Base-by-base conservation (phyloP, 2,113 vertebrate species). In the Ranitomeya variabilis region DNA sequence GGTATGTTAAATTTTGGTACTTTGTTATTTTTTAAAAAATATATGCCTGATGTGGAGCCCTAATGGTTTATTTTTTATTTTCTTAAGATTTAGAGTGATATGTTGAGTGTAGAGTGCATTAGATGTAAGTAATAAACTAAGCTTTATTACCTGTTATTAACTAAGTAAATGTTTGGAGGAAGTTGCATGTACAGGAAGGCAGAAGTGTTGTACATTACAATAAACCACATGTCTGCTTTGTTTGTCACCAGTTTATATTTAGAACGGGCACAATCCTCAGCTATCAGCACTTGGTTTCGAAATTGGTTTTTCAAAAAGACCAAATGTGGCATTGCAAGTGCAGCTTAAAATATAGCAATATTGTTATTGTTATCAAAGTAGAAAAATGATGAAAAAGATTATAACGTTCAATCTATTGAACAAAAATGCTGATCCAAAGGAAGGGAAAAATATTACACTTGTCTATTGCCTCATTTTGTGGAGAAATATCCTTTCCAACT, bases 141-240 rank as follows among this genome's bases (percentile, higher is more conserved):
- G 37, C 5, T 5, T 45, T 4, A 76, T 74, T 45, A 74, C 16
- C 15, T 19, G 2, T 74, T 15, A 19, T 10, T 5, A 14, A 51
- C 19, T 52, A 13, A 69, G 21, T 9, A 19, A 19, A 7, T 78
- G 11, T n/a, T 59, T 13, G 9, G 73, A 64, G 85, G 62, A 87
- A 87, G 85, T 87, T 57, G 21, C 74, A 79, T 23, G 8, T 23
- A 51, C 31, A 60, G 67, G 55, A 82, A 62, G 74, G 9, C 66
- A 19, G 52, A 82, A 81, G n/a, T 59, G 45, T 59, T 66, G 18
- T 57, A 69, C n/a, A 19, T 31, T 12, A 67, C 14, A 67, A 45
- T 57, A 51, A 87, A 87, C 78, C 79, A 26, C 66, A 73, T 1
- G 26, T 45, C 45, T 86, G 3, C 45, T 66, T 62, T 87, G 26